Conservation (phyloP, 2,113 vertebrate genomes). For the Gymnogyps californianus region DNA sequence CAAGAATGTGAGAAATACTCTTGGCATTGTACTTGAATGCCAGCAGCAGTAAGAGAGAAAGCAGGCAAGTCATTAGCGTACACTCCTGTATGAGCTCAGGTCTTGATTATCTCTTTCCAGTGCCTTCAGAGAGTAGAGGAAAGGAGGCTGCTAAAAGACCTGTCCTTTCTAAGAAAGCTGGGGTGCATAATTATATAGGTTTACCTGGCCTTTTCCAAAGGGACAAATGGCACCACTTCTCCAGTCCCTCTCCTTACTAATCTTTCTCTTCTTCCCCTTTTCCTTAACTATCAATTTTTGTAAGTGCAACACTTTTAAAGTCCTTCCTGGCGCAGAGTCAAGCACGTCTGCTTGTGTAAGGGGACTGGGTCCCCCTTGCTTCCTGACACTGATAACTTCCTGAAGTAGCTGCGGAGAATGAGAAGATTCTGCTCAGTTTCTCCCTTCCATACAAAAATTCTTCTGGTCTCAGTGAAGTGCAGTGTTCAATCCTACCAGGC, state of each 20-base stretch:
- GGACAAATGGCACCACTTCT: slow-evolving; percentile 2
- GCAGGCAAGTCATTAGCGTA: slow-evolving; percentile 59
- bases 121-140: background rate
- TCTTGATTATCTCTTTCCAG: slow-evolving; percentile 59
- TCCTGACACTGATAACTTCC: background rate
- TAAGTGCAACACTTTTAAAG: background rate
- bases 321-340: background rate
- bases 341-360: background rate
- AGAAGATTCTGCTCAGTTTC: background rate
- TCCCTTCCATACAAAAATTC: background rate
- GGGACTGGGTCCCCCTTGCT: background rate
- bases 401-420: background rate
- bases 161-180: slow-evolving; percentile 14
- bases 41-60: slow-evolving; percentile 29
- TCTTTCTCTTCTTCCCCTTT: background rate
- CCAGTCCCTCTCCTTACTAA: background rate
- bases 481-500: background rate
- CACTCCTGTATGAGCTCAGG: slow-evolving; percentile 29
- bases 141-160: slow-evolving; percentile 3
- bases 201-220: slow-evolving; percentile 43
- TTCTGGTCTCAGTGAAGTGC: background rate
- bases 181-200: slow-evolving; percentile 52
- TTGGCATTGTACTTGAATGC: slow-evolving; percentile 44
- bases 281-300: background rate
- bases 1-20: slow-evolving; percentile 42